Base-by-base conservation (phyloP, 2,113 vertebrate genomes). In the Ahaetulla prasina region DNA sequence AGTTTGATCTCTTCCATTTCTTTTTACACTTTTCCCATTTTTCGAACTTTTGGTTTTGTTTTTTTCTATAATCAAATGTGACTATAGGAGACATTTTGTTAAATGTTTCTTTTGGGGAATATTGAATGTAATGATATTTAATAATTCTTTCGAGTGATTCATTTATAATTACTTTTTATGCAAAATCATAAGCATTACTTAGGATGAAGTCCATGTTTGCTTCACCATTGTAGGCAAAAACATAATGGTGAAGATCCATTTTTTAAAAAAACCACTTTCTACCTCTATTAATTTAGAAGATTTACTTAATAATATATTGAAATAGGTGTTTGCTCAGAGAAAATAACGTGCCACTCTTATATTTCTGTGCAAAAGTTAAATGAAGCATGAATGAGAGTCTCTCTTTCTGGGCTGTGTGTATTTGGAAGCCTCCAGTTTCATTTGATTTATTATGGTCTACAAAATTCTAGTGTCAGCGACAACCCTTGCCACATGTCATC, bases 381-480 rank as follows among this genome's bases (percentile, higher is more conserved):
- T 86, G 87, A 94, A 95, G 90, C 94, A 94, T 88, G 89, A 87
- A 18, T 87, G 57, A 89, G 85, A 94, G 92, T 92, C 86, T 89
- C 80, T 90, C 88, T 94, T 94, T 60, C 94, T 92, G 47, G 92
- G 89, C 91, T 95, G 63, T 25, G 14, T 93, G 89, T 85, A 43
- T 93, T 94, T 94, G 88, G 90, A 94, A 96, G 63, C 90, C 94
- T 95, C 91, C 90, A 91, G 92, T 94, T 92, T 95, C 92, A 92
- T 95, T 96, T 97, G 96, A 98, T 97, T 98, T 97, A 96, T 97
- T 91, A 93, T 93, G 94, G 84, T 94, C 96, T 96, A 94, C 94
- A 95, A 97, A 97, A 97, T 93, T 95, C 95, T 94, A 23, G 92
- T 97, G 97, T 97, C 97, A 97, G 96, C 96, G 94, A 95, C 97